Evolutionary conservation across 2,113 vertebrate species (phyloP), one percentile per base, ranked within the genome.

Genomic region (Sander vitreus): DNA sequence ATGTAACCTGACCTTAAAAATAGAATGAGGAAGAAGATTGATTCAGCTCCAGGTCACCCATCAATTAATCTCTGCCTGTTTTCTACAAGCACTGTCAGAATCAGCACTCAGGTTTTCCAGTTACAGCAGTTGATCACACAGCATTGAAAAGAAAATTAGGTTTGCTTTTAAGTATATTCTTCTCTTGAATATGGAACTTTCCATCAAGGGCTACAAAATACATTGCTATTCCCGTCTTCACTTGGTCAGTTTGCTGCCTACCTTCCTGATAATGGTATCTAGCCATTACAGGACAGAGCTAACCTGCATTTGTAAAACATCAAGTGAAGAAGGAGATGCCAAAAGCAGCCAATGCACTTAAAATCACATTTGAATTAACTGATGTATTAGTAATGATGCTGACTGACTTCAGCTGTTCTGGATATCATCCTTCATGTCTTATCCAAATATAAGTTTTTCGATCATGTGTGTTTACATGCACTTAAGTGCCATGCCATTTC

Each of bases 1-100:
- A 51, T 50, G 11, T 55, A 54, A 81, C 33, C 45, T 57, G 45
- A 87, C 43, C 25, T 33, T 43, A 59, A 30, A 11, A 27, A 9
- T 0, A 23, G 62, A 25, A 39, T 0, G 39, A 54, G 58, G 8
- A 51, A 16, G 53, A 21, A 13, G 25, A 39, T 11, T 39, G 13
- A 73, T 54, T 73, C 8, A 43, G 23, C 19, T 76, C 9, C 3
- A 18, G 47, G 66, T 55, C 53, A 36, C 8, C 3, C n/a, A 3
- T n/a, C 36, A 16, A 79, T 81, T 45, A 69, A 48, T 72, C 18
- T 71, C 65, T 25, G 51, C 3, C 73, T 43, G 19, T 19, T 70
- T 39, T 36, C 47, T 25, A 25, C 9, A 64, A 45, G 10, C 57
- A 5, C 13, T 50, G 11, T 62, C 23, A 8, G 45, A 0, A 9